Conservation (phyloP, 1,140 invertebrate species). For the Micrasema minimum region DNA sequence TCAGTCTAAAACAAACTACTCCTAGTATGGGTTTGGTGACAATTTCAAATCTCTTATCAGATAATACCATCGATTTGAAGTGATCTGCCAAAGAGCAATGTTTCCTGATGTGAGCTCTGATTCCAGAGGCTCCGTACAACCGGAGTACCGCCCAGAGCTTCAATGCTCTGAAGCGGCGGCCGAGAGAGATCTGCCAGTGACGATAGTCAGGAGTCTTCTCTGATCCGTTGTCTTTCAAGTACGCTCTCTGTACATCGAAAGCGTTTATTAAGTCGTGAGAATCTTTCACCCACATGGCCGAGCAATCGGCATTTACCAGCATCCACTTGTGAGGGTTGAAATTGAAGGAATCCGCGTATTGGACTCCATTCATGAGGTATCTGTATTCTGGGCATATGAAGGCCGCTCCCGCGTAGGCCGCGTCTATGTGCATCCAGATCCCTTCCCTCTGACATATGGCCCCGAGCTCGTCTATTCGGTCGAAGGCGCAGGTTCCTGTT, state of each 20-base stretch:
- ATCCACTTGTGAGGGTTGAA: slow-evolving; percentile 95
- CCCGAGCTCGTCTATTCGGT: slow-evolving; percentile 85
- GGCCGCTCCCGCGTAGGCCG: slow-evolving; percentile 89
- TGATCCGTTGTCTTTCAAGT: slow-evolving; percentile 80
- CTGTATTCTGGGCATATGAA: slow-evolving; percentile 92
- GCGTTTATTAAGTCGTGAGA: slow-evolving; percentile 81
- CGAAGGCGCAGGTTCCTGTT: slow-evolving; percentile 93
- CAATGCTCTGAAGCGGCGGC: slow-evolving; percentile 88
- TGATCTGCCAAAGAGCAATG: slow-evolving; percentile 83
- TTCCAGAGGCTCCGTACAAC: slow-evolving; percentile 82
- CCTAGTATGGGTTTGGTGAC: slow-evolving; percentile 88
- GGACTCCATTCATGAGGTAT: slow-evolving; percentile 81
- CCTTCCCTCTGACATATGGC: slow-evolving; percentile 79
- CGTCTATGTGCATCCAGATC: slow-evolving; percentile 90
- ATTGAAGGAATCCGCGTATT: slow-evolving; percentile 88
- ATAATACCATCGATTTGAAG: slow-evolving; percentile 78
- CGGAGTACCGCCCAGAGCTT: slow-evolving; percentile 96
- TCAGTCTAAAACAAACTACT: slow-evolving; percentile 93
- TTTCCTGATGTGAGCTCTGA: slow-evolving; percentile 82
- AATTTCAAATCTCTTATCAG: slow-evolving; percentile 88
- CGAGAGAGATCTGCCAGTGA: slow-evolving; percentile 95
- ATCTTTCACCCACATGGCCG: slow-evolving; percentile 88
- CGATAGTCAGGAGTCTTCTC: slow-evolving; percentile 86
- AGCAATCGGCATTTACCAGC: slow-evolving; percentile 92
- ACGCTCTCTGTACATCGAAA: slow-evolving; percentile 94